Evolutionary conservation across 2,888 invertebrate species (phyloP), one percentile per base, ranked within the genome.

Genomic region (Protophormia terraenovae): DNA sequence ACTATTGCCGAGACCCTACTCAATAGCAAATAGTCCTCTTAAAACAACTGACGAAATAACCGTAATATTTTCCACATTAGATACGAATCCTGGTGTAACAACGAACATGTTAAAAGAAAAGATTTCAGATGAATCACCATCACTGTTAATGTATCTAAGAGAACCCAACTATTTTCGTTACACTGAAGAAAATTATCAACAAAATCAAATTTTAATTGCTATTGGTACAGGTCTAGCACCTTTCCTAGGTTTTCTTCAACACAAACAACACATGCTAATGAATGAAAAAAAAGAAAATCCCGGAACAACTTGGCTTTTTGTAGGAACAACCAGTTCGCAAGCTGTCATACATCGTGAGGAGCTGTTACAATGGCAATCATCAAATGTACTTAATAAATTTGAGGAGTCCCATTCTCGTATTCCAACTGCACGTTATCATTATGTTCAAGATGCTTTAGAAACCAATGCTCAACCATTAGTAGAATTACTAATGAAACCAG

Each of bases 181-280:
- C 35, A 88, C 87, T 0, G 76, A 86, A 24, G 89, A 91, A 8
- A 93, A 94, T 89, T 89, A 92, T 24, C 89, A 90, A 19, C 95
- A 96, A 4, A 89, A 96, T 53, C 90, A 90, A 88, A 94, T 98
- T 87, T 93, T 98, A 91, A 95, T 98, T 87, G 96, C 96, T 0
- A 95, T 96, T 47, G 98, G 97, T 0, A 97, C 97, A 3, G 97
- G 97, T 0, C 93, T 98, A 1, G 95, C 97, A 0, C 97, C 97
- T 0, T 97, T 96, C 91, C 93, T 97, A 64, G 96, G 96, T 88
- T 96, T 96, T 90, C 90, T 96, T 29, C 93, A 94, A 88, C 94
- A 95, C 90, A 93, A 94, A 87, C 89, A 93, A 84, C 73, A 88
- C 47, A 41, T 91, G 47, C 87, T 79, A 86, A 62, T 83, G 88